Conservation (phyloP, 2,888 invertebrate species). For the Saturnia japonica region DNA sequence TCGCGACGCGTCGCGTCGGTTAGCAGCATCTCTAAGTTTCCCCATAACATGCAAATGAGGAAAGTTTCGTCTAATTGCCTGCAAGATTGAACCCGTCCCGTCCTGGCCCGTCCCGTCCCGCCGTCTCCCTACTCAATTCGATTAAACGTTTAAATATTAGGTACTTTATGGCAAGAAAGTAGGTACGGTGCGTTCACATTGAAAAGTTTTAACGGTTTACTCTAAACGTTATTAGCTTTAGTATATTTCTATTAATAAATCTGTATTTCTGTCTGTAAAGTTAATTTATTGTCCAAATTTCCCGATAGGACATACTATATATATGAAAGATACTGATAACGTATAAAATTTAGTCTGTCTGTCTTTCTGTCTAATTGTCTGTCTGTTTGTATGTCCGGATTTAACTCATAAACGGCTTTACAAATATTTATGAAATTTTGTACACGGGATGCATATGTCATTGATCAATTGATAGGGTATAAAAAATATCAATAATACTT, state of each 20-base stretch:
- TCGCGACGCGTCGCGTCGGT: slow-evolving; percentile 41
- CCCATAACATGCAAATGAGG: slow-evolving; percentile 77
- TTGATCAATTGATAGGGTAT: too few relatives aligned
- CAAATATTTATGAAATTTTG: too few relatives aligned
- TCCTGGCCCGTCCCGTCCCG: slow-evolving; percentile 46
- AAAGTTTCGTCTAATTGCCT: slow-evolving; percentile 66
- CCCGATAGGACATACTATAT: too few relatives aligned
- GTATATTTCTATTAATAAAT: neutral
- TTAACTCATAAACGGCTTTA: too few relatives aligned
- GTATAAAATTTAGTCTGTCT: too few relatives aligned
- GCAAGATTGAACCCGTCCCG: slow-evolving; percentile 56
- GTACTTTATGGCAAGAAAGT: neutral
- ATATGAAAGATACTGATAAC: too few relatives aligned
- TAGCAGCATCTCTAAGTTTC: slow-evolving; percentile 53
- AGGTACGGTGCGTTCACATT: neutral
- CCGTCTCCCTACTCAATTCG: slow-evolving; percentile 38
- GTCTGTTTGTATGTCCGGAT: too few relatives aligned
- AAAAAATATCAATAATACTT: too few relatives aligned
- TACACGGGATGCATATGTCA: too few relatives aligned
- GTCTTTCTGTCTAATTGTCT: too few relatives aligned
- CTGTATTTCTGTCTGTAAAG: too few relatives aligned
- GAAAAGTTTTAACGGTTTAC: neutral
- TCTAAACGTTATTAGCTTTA: neutral
- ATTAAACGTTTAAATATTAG: slow-evolving; percentile 41
- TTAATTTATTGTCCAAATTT: too few relatives aligned